Base-by-base conservation (phyloP, 1,140 invertebrate genomes). In the Nephila pilipes region DNA sequence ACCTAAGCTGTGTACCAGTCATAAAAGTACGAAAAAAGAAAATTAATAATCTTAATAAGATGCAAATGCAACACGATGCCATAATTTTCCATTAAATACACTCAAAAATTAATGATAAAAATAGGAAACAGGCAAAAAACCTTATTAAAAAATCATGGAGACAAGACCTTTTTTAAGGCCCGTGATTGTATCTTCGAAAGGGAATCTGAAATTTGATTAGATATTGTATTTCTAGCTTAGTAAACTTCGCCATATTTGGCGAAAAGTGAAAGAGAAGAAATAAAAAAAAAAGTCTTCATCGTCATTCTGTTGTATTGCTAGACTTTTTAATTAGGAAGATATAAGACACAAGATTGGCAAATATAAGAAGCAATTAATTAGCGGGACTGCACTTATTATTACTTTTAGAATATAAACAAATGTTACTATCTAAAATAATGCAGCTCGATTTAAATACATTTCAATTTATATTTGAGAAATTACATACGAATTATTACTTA, bases 141-240 rank as follows among this genome's bases (percentile, higher is more conserved):
- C 65, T 75, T 75, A 75, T n/a, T 75, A 75, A 75, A 75, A 46
- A 75, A 75, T 75, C 29, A 75, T 75, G 20, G n/a, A 16, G 65
- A 75, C n/a, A 75, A 25, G n/a, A 46, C 10, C 10, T 75, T 75
- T 75, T 8, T 75, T 75, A 29, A 75, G 10, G 16, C n/a, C n/a
- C n/a, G n/a, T 75, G 65, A 75, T 75, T 75, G 65, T n/a, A 8
- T 22, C 32, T 75, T 29, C 65, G 0, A 32, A 2, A n/a, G 65
- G 1, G n/a, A 5, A 0, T 75, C n/a, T 75, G 65, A 75, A 75
- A 32, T 75, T 75, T 75, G 65, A 75, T 75, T 75, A 75, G 65
- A 32, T 32, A 75, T 25, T 25, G 25, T 75, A 75, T 75, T 75
- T 32, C n/a, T 25, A 46, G 38, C 38, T 46, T 32, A 25, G 29